phyloP scores from a whole-genome alignment of 2,113 vertebrate genomes.

The Poeciliopsis prolifica region DNA sequence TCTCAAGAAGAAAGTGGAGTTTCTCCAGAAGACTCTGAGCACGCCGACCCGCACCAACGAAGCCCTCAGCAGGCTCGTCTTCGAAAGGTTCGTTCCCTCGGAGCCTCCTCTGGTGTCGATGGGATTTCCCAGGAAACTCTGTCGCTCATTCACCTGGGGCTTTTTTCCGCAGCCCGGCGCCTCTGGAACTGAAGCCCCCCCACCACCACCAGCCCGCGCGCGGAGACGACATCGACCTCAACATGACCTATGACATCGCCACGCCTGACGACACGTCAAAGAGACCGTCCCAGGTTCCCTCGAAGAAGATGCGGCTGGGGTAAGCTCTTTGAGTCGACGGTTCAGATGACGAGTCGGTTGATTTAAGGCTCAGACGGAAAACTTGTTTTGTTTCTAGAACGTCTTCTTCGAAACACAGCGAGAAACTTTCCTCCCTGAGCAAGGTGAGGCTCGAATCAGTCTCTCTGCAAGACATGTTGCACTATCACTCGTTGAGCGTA shows the following conservation, averaged over 20 bases:
- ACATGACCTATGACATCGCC: slow-evolving; percentile 84
- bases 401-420: slow-evolving; percentile 36
- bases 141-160: neutral
- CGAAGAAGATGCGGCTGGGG: slow-evolving; percentile 86
- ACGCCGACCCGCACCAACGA: slow-evolving; percentile 88
- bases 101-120: neutral
- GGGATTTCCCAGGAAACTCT: neutral
- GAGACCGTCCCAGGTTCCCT: slow-evolving; percentile 45
- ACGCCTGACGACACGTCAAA: slow-evolving; percentile 83
- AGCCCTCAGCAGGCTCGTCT: slow-evolving; percentile 88
- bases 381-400: slow-evolving; percentile 42
- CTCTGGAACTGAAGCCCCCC: slow-evolving; percentile 83
- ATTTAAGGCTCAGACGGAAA: neutral
- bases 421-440: slow-evolving; percentile 45
- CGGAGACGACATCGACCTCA: slow-evolving; percentile 85
- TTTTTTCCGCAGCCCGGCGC: slow-evolving; percentile 81
- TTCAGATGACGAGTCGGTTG: neutral
- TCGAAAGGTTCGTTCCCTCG: slow-evolving; percentile 85
- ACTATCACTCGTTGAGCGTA: neutral
- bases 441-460: slow-evolving; percentile 55
- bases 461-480: neutral
- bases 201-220: slow-evolving; percentile 78
- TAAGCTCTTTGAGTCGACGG: slow-evolving; percentile 71
- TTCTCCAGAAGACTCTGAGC: slow-evolving; percentile 93
- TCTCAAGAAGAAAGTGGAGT: slow-evolving; percentile 92